These are phyloP conservation scores for Brachymystax lenok DNA, from an alignment of 2,797 vertebrate species.

Conservation along the genomic window DNA sequence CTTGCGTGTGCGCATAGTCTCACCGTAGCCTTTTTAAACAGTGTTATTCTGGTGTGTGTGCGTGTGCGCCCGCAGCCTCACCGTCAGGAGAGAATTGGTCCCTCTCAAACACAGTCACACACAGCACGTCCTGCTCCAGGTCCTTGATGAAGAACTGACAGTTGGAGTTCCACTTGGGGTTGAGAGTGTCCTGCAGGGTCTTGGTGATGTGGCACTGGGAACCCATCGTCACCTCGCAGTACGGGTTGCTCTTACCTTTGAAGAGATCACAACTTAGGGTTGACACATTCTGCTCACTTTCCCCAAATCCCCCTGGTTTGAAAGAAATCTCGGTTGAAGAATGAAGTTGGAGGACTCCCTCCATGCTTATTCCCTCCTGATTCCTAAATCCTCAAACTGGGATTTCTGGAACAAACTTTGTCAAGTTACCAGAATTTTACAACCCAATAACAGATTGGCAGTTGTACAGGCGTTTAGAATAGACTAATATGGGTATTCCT, in stretches of 20 bases:
- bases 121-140: slow-evolving; percentile 97
- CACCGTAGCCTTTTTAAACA: too few species aligned
- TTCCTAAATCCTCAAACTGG: too few species aligned
- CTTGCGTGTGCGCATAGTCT: background rate
- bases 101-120: slow-evolving; percentile 96
- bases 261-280: slow-evolving; percentile 2
- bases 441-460: too few species aligned
- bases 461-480: too few species aligned
- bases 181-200: slow-evolving; percentile 96
- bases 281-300: background rate
- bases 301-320: too few species aligned
- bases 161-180: slow-evolving; percentile 98
- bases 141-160: slow-evolving; percentile 99
- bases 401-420: too few species aligned
- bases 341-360: background rate
- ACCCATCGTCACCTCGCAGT: slow-evolving; percentile 99
- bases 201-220: slow-evolving; percentile 99
- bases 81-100: slow-evolving; percentile 98
- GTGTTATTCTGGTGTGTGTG: background rate
- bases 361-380: background rate
- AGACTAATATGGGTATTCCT: too few species aligned
- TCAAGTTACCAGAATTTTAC: too few species aligned
- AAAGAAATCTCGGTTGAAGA: too few species aligned
- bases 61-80: slow-evolving; percentile 48
- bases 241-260: slow-evolving; percentile 95